Evolutionary conservation across 2,113 vertebrate genomes (phyloP), one percentile per base, ranked within the genome.

Genomic region (Embiotoca jacksoni): DNA sequence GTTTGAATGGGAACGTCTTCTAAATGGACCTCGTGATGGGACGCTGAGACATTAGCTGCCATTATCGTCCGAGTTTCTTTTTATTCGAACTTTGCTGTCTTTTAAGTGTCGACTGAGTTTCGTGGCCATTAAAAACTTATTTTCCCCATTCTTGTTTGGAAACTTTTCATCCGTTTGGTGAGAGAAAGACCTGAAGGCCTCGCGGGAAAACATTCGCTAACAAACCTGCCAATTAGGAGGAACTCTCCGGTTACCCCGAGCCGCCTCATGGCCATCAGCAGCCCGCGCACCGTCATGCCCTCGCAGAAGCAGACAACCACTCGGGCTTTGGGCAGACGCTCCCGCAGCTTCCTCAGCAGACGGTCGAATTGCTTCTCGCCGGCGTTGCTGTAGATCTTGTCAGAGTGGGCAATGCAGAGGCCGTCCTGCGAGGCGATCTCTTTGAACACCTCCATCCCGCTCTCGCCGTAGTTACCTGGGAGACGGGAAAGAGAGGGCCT

Each of bases 381-480:
- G 0, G 98, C 98, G 0, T 99, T 99, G 93, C 98, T 99, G 94
- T 99, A 99, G 95, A 99, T 99, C 90, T 99, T 99, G 93, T 99
- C 98, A 7, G 98, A 98, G 78, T 98, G 97, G 61, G 98, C 97
- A 68, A 99, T 96, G 88, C 98, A 99, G 67, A 99, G 94, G 39
- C 97, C 97, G 60, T 98, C 98, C 89, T 98, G 97, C 23, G 98
- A 94, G 53, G 97, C 98, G 60, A 99, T 79, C 88, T 99, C 98
- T 85, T 98, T 99, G 90, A 99, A 99, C 50, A 97, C 98, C 46
- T 99, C 98, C 98, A 99, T 99, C 73, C 98, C 98, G 11, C 98
- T 99, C 89, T 99, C 98, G 0, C 98, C 98, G 16, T 99, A 99
- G 91, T 98, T 99, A 69, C 98, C 98, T 99, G 92, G 70, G 33